Percentiles rank a stretch among this genome's conserved stretches.
These are phyloP conservation scores for Drosophila bipectinata DNA, from an alignment of 1,140 invertebrate genomes.

Conservation along the genomic window DNA sequence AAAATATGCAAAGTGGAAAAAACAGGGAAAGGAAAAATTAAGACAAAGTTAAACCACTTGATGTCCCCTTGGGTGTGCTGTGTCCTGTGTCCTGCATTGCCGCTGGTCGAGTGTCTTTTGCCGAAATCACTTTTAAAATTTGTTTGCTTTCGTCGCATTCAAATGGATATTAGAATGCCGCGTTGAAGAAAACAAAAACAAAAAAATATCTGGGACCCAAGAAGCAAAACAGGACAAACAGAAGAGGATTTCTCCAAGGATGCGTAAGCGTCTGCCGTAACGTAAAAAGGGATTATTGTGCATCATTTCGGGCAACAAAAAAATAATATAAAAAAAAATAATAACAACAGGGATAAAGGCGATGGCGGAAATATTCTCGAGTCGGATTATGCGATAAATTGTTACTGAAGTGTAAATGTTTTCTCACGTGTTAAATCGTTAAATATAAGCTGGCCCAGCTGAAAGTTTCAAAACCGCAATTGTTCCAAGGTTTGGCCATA, in stretches of 20 bases:
- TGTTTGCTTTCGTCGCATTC: conserved; percentile 58
- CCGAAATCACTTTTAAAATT: conserved; percentile 66
- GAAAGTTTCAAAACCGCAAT: conserved; percentile 19
- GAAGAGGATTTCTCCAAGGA: conserved; percentile 47
- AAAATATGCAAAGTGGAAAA: conserved; percentile 27
- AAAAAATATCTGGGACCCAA: conserved; percentile 4
- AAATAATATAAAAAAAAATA: conserved; percentile 9
- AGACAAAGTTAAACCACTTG: conserved; percentile 59
- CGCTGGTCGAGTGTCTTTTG: conserved; percentile 57
- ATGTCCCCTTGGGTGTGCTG: conserved; percentile 40
- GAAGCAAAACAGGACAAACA: conserved; percentile 20
- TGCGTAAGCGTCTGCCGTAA: conserved; percentile 41
- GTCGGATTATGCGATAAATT: conserved; percentile 70
- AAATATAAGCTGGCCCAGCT: conserved; percentile 26
- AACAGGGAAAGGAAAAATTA: conserved; percentile 40
- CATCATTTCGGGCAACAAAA: conserved; percentile 28
- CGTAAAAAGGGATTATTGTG: conserved; percentile 77
- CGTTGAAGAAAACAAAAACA: conserved; percentile 14
- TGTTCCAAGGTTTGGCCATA: conserved; percentile 25
- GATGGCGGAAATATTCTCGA: conserved; percentile 49
- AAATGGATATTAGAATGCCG: conserved; percentile 55
- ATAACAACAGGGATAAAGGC: conserved; percentile 1
- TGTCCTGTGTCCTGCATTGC: conserved; percentile 26
- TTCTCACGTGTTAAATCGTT: conserved; percentile 58
- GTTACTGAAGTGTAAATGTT: conserved; percentile 69